Evolutionary conservation across 2,113 vertebrate species (phyloP).

Genomic region (Caracal caracal): DNA sequence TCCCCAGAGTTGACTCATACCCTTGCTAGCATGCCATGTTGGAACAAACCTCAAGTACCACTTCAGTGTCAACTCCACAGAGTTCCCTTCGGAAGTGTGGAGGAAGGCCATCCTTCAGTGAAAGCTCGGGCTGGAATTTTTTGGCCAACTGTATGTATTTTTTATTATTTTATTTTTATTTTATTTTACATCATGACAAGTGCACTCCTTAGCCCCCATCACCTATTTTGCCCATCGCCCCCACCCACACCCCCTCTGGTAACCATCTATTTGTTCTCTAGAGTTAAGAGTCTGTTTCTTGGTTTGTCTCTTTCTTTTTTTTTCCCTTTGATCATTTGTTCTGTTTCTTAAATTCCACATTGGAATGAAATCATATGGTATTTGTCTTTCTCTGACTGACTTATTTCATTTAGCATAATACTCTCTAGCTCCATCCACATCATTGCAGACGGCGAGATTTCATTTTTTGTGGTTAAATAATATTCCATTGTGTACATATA

Average conservation of each 20-base stretch:
- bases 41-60: background rate
- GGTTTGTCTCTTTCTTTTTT: background rate
- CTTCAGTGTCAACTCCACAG: background rate
- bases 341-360: background rate
- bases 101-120: background rate
- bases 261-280: background rate
- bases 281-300: background rate
- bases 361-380: background rate
- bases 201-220: background rate
- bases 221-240: background rate
- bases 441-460: background rate
- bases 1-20: background rate
- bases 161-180: background rate
- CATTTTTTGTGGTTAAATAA: background rate
- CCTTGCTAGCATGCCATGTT: no score
- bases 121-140: background rate
- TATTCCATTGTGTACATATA: background rate
- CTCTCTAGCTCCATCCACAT: background rate
- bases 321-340: background rate
- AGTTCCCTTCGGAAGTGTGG: background rate
- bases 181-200: background rate
- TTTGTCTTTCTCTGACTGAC: background rate
- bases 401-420: background rate
- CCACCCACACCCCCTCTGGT: background rate
- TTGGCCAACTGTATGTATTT: background rate